These are phyloP conservation scores for Spinus pinus DNA, from an alignment of 2,797 vertebrate genomes.

Conservation along the genomic window DNA sequence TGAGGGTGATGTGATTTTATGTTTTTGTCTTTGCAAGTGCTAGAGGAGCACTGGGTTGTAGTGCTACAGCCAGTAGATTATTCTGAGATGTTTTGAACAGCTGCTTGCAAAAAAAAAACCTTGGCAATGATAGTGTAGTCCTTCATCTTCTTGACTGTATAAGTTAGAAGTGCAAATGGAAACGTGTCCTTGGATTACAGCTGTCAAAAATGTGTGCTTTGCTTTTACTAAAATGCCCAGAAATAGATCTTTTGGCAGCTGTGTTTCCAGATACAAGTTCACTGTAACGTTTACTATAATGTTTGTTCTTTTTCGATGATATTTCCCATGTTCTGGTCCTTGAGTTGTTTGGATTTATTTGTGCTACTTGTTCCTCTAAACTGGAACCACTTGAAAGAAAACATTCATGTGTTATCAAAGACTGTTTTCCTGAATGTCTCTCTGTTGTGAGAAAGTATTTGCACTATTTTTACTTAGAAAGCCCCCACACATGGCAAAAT, in stretches of 20 bases:
- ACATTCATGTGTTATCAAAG: not conserved
- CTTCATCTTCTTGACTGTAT: not conserved
- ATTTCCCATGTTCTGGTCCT: not conserved
- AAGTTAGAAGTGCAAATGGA: not conserved
- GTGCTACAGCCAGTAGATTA: not conserved
- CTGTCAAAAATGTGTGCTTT: not conserved
- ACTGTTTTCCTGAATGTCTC: not conserved
- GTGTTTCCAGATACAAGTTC: not conserved
- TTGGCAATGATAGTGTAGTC: not conserved
- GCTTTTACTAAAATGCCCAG: not conserved
- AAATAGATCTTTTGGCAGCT: not conserved
- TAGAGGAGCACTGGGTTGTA: not conserved
- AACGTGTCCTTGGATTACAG: not conserved
- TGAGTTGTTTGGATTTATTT: not conserved
- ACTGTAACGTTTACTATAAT: not conserved
- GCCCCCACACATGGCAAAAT: not conserved
- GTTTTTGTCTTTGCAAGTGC: conserved; percentile 7
- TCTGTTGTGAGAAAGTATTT: not conserved
- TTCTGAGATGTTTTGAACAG: not conserved
- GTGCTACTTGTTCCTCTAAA: not conserved
- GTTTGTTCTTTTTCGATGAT: not conserved
- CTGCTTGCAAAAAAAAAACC: not conserved
- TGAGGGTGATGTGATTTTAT: not conserved
- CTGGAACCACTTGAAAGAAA: not conserved
- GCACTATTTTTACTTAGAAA: not conserved